Conservation (phyloP, 2,113 vertebrate genomes). For the Heterotilapia buettikoferi region DNA sequence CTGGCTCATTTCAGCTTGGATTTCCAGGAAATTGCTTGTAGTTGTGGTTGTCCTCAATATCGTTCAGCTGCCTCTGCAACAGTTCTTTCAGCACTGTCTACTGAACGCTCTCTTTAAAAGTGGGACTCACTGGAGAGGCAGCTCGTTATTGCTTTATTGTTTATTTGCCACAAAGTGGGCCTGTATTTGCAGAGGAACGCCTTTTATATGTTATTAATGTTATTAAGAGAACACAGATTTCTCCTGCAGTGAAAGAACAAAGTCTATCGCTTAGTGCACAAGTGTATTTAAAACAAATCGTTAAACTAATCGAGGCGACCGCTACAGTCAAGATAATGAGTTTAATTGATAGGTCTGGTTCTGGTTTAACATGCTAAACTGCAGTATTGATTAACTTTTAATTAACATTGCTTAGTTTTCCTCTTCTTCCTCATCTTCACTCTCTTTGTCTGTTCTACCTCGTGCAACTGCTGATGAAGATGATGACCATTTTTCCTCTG, state of each 20-base stretch:
- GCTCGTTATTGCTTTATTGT: neutral
- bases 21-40: neutral
- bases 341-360: neutral
- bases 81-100: neutral
- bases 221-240: neutral
- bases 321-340: neutral
- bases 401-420: neutral
- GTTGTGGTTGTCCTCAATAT: neutral
- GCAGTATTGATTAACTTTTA: neutral
- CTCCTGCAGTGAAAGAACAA: neutral
- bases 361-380: neutral
- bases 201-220: neutral
- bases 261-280: neutral
- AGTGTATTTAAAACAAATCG: neutral
- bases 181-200: neutral
- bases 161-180: neutral
- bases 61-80: neutral
- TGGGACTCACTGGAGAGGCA: neutral
- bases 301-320: neutral
- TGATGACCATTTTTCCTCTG: neutral
- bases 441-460: neutral
- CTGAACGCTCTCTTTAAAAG: neutral
- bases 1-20: neutral
- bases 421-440: neutral
- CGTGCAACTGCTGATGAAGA: constrained; percentile 2